A percentile compares a stretch with the other conserved stretches of the same genome.
Conservation (phyloP, 2,113 vertebrate species). For the Caretta caretta region DNA sequence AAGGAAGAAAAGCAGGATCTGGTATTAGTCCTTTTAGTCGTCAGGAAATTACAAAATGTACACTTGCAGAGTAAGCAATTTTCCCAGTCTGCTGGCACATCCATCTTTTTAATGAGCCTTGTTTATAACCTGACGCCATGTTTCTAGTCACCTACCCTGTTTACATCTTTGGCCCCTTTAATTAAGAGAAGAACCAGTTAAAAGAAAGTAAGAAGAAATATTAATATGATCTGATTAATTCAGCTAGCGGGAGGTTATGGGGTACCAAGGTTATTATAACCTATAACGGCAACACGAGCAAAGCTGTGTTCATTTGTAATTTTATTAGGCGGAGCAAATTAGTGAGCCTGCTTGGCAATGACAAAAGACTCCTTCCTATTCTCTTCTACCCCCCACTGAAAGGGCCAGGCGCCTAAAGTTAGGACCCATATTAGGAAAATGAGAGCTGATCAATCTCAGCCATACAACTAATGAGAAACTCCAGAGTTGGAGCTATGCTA, state of each 20-base stretch:
- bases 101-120: conserved; percentile 94
- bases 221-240: conserved; percentile 92
- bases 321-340: conserved; percentile 91
- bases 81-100: conserved; percentile 85
- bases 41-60: conserved; percentile 90
- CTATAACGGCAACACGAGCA: conserved; percentile 88
- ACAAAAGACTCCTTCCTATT: conserved; percentile 84
- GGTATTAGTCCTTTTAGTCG: conserved; percentile 86
- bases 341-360: conserved; percentile 82
- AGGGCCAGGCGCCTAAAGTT: conserved; percentile 88
- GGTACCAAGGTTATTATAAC: conserved; percentile 91
- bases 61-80: conserved; percentile 89
- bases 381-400: conserved; percentile 87
- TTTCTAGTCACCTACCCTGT: conserved; percentile 87
- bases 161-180: conserved; percentile 92
- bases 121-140: conserved; percentile 88
- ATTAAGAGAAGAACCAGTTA: conserved; percentile 91
- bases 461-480: conserved; percentile 89
- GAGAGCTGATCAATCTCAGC: conserved; percentile 92
- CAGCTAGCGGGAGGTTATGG: conserved; percentile 90
- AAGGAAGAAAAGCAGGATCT: conserved; percentile 72
- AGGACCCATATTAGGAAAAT: conserved; percentile 93
- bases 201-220: conserved; percentile 90
- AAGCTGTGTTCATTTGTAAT: conserved; percentile 89
- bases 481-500: conserved; percentile 82